Evolutionary conservation across 2,113 vertebrate species (phyloP).

Genomic region (Galeopterus variegatus): DNA sequence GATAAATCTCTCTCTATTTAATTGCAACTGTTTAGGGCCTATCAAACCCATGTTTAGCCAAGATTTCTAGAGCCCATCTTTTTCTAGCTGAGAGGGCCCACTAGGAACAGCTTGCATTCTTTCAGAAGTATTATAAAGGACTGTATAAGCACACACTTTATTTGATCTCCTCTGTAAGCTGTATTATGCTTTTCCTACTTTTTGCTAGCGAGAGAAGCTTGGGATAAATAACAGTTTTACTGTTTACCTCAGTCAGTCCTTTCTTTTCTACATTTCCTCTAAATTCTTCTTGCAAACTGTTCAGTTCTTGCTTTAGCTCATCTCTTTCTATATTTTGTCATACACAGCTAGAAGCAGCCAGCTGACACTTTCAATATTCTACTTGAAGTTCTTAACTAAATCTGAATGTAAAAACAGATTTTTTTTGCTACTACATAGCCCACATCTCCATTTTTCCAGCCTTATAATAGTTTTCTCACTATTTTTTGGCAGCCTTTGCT

Average conservation of each 20-base stretch:
- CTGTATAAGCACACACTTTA: not conserved
- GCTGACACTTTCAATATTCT: not conserved
- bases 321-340: constrained; percentile 11
- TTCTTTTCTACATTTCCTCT: not conserved
- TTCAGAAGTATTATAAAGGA: not conserved
- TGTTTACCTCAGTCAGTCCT: not conserved
- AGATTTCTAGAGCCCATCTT: not conserved
- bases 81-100: not conserved
- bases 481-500: not conserved
- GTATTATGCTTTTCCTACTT: not conserved
- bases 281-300: constrained; percentile 21
- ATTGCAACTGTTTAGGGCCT: not conserved
- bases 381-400: not conserved
- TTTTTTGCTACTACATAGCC: not conserved
- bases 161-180: not conserved
- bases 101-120: not conserved
- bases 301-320: not conserved
- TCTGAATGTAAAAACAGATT: not conserved
- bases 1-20: not conserved
- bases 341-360: not conserved
- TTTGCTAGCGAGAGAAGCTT: not conserved
- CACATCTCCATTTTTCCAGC: not conserved
- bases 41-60: not conserved
- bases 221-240: not conserved
- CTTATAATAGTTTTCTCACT: not conserved